Evolutionary conservation across 1,140 invertebrate species (phyloP), one percentile per base, ranked within the genome.

Genomic region (Drosophila trapezifrons): DNA sequence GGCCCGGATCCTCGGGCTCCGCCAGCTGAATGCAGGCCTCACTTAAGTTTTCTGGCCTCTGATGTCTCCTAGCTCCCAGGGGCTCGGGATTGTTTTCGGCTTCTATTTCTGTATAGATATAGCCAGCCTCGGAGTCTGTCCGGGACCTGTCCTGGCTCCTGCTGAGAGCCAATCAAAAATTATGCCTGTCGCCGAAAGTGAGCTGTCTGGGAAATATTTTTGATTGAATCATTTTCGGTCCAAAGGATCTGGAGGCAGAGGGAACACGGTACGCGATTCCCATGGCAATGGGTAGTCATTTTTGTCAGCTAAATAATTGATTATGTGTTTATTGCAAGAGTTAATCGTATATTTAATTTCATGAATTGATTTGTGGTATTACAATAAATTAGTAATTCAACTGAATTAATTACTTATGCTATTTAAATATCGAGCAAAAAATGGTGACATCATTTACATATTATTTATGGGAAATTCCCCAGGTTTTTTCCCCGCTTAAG

Each of bases 11-110:
- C 38, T 35, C 1, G 5, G 17, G 27, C 27, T 13, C 7, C n/a
- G 6, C 4, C 32, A 4, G 13, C 3, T 22, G 10, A 25, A 20
- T 60, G 70, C 66, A 71, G 38, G 25, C 46, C 55, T 59, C 73
- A 45, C 42, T 70, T 75, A 55, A 75, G 56, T 66, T 70, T 70
- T 58, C 60, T 63, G 40, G 63, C 69, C 59, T 65, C 46, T 35
- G 57, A 45, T 20, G 55, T 17, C 35, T 9, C 6, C 49, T 9
- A 22, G 17, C 37, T 60, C 55, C 55, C 60, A 15, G 7, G 25
- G 18, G 60, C n/a, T 13, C 17, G 0, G 13, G 8, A 20, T 37
- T 35, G 18, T n/a, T 37, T 35, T 52, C 17, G 29, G 17, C 29
- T 15, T 52, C 18, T 8, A 20, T 35, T 52, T 20, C 49, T 18